phyloP scores from a whole-genome alignment of 1,140 invertebrate species.

The Potamilus streckersoni region DNA sequence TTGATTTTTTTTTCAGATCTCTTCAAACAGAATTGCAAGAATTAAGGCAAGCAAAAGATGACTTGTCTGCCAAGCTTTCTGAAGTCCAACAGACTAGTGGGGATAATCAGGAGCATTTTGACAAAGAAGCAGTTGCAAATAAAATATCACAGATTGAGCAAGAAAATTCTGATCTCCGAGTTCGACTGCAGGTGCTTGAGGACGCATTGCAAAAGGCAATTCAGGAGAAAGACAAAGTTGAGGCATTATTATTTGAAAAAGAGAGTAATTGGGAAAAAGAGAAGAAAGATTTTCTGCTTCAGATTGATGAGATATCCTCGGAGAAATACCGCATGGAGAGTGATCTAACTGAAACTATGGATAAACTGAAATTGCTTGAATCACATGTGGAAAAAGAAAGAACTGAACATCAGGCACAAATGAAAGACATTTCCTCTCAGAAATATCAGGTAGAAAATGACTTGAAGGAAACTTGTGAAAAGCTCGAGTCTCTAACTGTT shows the following conservation, averaged over 20 bases:
- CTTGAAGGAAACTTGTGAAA: constrained; percentile 13
- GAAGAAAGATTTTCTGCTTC: constrained; percentile 20
- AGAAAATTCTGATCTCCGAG: constrained; percentile 24
- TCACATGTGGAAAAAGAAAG: constrained; percentile 18
- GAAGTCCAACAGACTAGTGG: constrained; percentile 2
- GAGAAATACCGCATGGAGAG: constrained; percentile 12
- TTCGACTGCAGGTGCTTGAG: constrained; percentile 14
- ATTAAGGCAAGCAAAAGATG: constrained; percentile 6
- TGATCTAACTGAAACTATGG: constrained; percentile 13
- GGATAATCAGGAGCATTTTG: constrained; percentile 6
- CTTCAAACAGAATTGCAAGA: constrained; percentile 13
- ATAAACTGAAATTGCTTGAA: constrained; percentile 15
- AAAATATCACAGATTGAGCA: constrained; percentile 23
- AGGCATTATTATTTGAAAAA: constrained; percentile 9
- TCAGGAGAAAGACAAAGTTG: constrained; percentile 18
- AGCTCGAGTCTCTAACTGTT: constrained; percentile 8
- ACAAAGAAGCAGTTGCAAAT: constrained; percentile 15
- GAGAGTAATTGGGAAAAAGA: constrained; percentile 15
- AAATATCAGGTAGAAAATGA: constrained; percentile 14
- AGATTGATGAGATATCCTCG: constrained; percentile 20
- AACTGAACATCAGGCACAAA: constrained; percentile 8
- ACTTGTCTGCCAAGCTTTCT: constrained; percentile 4
- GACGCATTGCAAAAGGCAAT: constrained; percentile 15
- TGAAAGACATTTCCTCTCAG: constrained; percentile 1
- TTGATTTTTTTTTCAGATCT: too few relatives aligned